Base-by-base conservation (phyloP, 2,797 vertebrate genomes). In the Cyprinodon diabolis region DNA sequence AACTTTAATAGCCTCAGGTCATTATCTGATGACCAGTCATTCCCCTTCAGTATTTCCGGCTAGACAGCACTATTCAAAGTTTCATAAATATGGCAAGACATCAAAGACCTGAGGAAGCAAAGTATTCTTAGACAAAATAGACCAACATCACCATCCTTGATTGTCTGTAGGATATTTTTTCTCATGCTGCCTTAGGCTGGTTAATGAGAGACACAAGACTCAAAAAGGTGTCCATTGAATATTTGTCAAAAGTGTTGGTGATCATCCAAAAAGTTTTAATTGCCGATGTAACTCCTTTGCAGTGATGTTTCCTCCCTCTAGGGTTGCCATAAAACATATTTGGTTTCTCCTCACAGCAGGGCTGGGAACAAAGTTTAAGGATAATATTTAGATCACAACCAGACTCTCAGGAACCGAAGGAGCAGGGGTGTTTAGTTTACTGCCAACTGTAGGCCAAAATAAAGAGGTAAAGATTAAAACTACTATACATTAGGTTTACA, bases 351-450 rank as follows among this genome's bases (percentile, higher is more conserved):
- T 87, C 85, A 91, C 88, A 90, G 82, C 87, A 86, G 84, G 84
- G 90, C 92, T 83, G 87, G 84, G 78, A 89, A 77, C 85, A 79
- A 70, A 75, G 82, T 71, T 84, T 84, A 84, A 89, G 92, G 86
- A 90, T 93, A 90, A 93, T 93, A 94, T 93, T 94, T 93, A 94
- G 90, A 94, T 89, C 90, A 91, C 89, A 92, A 92, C 86, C 87
- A 58, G 62, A 72, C 72, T 77, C 66, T 56, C 21, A 72, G 62
- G 54, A 82, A 82, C 68, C 56, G 63, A 83, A 71, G 72, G 69
- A 89, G 68, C 69, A 68, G 77, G 63, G 75, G 54, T 43, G 48
- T 57, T 76, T 74, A 63, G 51, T 70, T 62, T 66, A 65, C 66
- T 78, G 69, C 80, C 80, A 86, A 71, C 71, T 49, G 30, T 51